Base-by-base conservation (phyloP, 2,797 vertebrate genomes). In the Glossophaga mutica region DNA sequence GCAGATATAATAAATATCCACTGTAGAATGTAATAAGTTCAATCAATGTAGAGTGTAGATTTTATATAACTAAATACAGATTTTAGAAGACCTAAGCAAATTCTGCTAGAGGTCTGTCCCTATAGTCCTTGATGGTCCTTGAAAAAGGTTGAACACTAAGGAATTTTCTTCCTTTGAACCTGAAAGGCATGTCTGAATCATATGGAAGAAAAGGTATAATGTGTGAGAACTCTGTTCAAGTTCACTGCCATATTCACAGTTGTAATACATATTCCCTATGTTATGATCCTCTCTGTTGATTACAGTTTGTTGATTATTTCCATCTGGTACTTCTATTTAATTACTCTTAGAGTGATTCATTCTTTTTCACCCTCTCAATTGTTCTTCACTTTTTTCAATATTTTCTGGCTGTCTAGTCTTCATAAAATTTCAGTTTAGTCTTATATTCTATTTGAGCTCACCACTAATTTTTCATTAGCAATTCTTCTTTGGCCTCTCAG, bases 21-120 rank as follows among this genome's bases (percentile, higher is more conserved):
- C 4, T 62, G 87, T 65, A 57, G 24, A 95, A 78, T 88, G 32
- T 94, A 70, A 94, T 78, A 29, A 55, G 48, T 89, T 91, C 55
- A 91, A 68, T 37, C 85, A 91, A 34, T 91, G 26, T 67, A 82
- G 21, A 77, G 16, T 37, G 67, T 12, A 84, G 14, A 37, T 90
- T 92, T 95, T 87, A 87, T 82, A 19, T 86, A 55, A 85, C 8
- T 67, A 77, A 76, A 78, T 89, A 71, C 6, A 94, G 32, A 37
- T 84, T 95, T 94, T 79, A 95, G 76, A 95, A 76, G 26, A 95
- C 62, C 74, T 48, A 78, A 83, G 85, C 4, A 84, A 94, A 82
- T 84, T 93, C 29, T 88, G 10, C 83, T 65, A 87, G 68, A 90
- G 48, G 62, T 95, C 22, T 95, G 44, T 74, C 46, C 32, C 48